Percentiles rank a stretch among this genome's conserved stretches.
These are phyloP conservation scores for Typhlomys cinereus DNA, from an alignment of 2,113 vertebrate genomes.

Conservation along the genomic window DNA sequence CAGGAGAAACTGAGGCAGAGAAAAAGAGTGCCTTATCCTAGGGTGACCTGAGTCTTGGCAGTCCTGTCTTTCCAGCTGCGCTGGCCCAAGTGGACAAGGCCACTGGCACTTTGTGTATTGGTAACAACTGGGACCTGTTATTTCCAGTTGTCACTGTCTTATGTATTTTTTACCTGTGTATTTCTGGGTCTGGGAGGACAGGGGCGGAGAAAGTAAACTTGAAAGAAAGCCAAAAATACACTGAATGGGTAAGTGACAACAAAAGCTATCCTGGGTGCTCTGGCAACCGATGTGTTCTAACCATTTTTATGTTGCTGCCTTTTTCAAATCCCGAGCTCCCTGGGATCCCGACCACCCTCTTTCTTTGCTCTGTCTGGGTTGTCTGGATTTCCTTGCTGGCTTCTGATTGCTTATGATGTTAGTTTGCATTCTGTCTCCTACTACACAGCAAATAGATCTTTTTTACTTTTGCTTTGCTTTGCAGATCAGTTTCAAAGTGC, in stretches of 20 bases:
- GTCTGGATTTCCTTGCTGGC: background rate
- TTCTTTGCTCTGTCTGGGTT: too few relatives aligned
- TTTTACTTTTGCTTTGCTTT: background rate
- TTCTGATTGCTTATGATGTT: background rate
- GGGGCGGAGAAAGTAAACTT: conserved; percentile 6
- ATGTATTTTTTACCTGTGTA: background rate
- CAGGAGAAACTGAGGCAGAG: conserved; percentile 14
- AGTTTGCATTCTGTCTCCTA: background rate
- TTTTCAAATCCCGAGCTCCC: background rate
- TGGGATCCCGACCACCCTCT: background rate
- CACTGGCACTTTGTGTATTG: background rate
- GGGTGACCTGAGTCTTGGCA: background rate
- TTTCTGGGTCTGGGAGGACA: background rate
- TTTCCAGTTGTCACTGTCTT: conserved; percentile 45
- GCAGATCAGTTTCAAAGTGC: conserved; percentile 52
- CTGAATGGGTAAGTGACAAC: background rate
- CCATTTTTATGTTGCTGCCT: background rate
- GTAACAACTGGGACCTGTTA: background rate
- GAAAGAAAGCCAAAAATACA: background rate
- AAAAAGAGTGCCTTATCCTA: background rate
- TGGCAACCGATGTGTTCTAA: background rate
- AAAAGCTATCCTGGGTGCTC: background rate
- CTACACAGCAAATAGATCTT: background rate
- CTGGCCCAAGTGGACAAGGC: background rate
- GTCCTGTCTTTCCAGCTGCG: background rate